Evolutionary conservation across 2,113 vertebrate genomes (phyloP), one percentile per base, ranked within the genome.

Genomic region (Triplophysa dalaica): DNA sequence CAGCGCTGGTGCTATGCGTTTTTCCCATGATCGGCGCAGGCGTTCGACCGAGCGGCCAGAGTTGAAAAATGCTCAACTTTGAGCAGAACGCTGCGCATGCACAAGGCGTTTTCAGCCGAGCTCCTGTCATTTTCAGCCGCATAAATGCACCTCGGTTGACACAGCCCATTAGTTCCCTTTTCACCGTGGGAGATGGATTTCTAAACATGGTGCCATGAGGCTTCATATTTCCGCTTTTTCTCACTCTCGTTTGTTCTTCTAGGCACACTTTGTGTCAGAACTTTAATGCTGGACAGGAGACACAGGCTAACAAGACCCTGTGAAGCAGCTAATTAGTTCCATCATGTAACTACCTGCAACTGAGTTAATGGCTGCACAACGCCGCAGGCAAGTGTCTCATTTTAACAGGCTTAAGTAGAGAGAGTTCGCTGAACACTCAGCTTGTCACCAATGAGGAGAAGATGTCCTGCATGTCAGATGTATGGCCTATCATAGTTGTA

Each of bases 241-340:
- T 76, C 9, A 33, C 13, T 76, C 45, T 33, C n/a, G 1, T 8
- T 45, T 48, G 16, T 61, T 8, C 24, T 14, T 61, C 38, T 43
- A 43, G 56, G 33, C 70, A 60, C 41, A 62, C 21, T 29, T 61
- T 64, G 61, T 65, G 60, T 65, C 61, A 76, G 45, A 76, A 63
- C 22, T 24, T 50, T 76, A 33, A 52, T 29, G 17, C 6, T 21
- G 24, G 74, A 76, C 24, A 33, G 74, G 26, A 64, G 61, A 76
- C 61, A 38, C 24, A 52, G 24, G 17, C 24, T 76, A 65, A 52
- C 74, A 65, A 76, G 61, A 76, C 41, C 24, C 11, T 38, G 24
- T 76, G 61, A 76, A 65, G 61, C 74, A 52, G 10, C 45, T 76
- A 76, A 76, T 76, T 76, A 64, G 41, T 65, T 65, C 61, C 50